phyloP scores from a whole-genome alignment of 2,888 invertebrate species.

The Sphaerophoria taeniata region DNA sequence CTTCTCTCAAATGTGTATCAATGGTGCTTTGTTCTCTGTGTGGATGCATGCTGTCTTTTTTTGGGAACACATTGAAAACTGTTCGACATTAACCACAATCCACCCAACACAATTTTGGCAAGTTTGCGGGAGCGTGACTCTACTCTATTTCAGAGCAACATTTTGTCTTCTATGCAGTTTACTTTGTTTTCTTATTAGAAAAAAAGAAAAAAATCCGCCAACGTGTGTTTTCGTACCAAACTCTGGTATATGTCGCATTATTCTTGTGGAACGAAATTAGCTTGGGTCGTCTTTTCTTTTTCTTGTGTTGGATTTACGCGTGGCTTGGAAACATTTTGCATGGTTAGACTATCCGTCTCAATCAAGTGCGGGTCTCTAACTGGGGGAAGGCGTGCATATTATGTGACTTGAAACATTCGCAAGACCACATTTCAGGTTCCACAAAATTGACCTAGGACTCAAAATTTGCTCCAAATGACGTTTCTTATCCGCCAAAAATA shows the following conservation, averaged over 20 bases:
- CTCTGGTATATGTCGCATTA: conserved; percentile 34
- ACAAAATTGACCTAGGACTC: too few relatives aligned
- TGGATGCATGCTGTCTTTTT: background rate
- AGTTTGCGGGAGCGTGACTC: conserved; percentile 58
- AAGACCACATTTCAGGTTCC: too few relatives aligned
- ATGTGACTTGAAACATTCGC: too few relatives aligned
- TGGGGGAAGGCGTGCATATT: too few relatives aligned
- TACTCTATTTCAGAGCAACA: background rate
- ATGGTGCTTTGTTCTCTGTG: background rate
- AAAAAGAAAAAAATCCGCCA: conserved; percentile 48
- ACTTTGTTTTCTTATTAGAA: too few relatives aligned
- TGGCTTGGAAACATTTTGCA: conserved; percentile 51
- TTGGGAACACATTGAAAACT: background rate
- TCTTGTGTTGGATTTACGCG: conserved; percentile 7
- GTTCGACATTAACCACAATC: conserved; percentile 33
- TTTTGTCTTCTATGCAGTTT: conserved; percentile 10
- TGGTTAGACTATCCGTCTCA: conserved; percentile 4
- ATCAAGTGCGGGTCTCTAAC: background rate
- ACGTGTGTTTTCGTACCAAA: conserved; percentile 38
- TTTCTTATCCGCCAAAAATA: too few relatives aligned
- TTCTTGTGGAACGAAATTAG: conserved; percentile 50
- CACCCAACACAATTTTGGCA: conserved; percentile 43
- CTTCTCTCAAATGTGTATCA: conserved; percentile 8
- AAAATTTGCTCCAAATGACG: too few relatives aligned
- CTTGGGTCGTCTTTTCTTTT: background rate